Conservation (phyloP, 2,113 vertebrate species). For the Pomatorhinus ruficollis region DNA sequence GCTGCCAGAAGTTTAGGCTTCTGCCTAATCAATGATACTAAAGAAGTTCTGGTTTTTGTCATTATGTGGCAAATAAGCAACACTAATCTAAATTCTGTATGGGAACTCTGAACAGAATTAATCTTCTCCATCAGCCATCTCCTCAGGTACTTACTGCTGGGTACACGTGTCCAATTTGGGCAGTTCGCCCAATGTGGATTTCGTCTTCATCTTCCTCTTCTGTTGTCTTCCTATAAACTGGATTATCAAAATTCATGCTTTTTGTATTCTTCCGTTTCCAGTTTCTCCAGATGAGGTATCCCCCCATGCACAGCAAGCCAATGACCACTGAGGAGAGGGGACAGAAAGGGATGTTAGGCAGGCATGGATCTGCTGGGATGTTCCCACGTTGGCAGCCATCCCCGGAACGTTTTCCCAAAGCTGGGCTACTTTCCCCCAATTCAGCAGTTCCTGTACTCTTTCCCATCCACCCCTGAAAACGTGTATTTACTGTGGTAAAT, state of each 20-base stretch:
- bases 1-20: background rate
- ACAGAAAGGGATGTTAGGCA: background rate
- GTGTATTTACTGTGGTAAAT: background rate
- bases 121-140: background rate
- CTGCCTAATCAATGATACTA: background rate
- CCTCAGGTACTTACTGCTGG: constrained; percentile 88
- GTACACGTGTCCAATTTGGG: constrained; percentile 95
- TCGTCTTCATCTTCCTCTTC: constrained; percentile 94
- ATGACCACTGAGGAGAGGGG: constrained; percentile 84
- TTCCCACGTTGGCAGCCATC: background rate
- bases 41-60: background rate
- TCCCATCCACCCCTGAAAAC: background rate
- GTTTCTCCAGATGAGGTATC: constrained; percentile 98
- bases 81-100: background rate
- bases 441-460: background rate
- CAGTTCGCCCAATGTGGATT: constrained; percentile 91
- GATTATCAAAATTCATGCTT: constrained; percentile 99
- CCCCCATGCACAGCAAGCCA: constrained; percentile 88
- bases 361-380: background rate
- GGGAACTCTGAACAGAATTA: background rate
- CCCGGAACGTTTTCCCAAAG: background rate
- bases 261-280: constrained; percentile 98
- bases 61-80: background rate
- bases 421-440: background rate
- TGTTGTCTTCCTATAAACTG: constrained; percentile 96